Percentiles rank a stretch among this genome's conserved stretches.
These are phyloP conservation scores for Zosterops japonicus DNA, from an alignment of 2,113 vertebrate species.

Conservation along the genomic window DNA sequence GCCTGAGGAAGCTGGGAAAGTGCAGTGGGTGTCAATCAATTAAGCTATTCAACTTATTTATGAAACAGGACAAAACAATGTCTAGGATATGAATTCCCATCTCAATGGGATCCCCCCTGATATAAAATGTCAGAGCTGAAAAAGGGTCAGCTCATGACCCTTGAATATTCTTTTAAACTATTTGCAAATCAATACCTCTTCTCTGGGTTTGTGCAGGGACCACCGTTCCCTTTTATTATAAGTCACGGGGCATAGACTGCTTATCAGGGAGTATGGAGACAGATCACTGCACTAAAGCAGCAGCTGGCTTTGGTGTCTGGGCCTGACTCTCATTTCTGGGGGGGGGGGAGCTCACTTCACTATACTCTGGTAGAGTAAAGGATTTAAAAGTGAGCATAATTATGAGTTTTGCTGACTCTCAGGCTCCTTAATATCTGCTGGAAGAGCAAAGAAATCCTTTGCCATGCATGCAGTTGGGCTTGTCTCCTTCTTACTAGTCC, in stretches of 20 bases:
- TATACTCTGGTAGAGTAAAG: neutral
- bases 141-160: constrained; percentile 65
- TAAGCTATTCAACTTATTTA: constrained; percentile 71
- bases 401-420: neutral
- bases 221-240: constrained; percentile 42
- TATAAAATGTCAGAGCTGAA: constrained; percentile 70
- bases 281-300: constrained; percentile 42
- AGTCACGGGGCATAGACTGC: constrained; percentile 45
- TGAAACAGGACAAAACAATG: constrained; percentile 71
- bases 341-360: neutral
- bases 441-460: neutral
- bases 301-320: constrained; percentile 38
- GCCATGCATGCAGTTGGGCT: neutral
- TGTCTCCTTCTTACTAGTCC: neutral
- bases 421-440: neutral
- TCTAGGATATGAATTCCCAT: constrained; percentile 66
- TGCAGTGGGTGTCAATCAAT: constrained; percentile 69
- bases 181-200: constrained; percentile 72
- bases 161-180: constrained; percentile 69
- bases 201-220: constrained; percentile 49
- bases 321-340: neutral
- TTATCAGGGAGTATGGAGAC: constrained; percentile 41
- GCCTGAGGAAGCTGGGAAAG: constrained; percentile 65
- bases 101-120: constrained; percentile 67
- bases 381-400: neutral